Evolutionary conservation across 2,113 vertebrate species (phyloP).

Genomic region (Panurus biarmicus): DNA sequence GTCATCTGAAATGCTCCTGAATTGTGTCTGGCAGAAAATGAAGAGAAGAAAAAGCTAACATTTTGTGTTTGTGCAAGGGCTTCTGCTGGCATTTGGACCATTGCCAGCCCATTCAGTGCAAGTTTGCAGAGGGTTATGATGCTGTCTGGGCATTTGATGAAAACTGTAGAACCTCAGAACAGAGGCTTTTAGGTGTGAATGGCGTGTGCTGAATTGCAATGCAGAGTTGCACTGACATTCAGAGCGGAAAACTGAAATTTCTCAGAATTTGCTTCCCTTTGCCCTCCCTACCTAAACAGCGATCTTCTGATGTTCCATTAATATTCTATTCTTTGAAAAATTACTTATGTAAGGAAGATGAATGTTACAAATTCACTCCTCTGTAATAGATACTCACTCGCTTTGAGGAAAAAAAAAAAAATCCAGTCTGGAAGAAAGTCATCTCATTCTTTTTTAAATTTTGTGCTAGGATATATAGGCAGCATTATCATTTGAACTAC

Average conservation of each 20-base stretch:
- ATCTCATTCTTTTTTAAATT: neutral
- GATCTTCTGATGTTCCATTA: neutral
- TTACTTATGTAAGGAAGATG: constrained; percentile 8
- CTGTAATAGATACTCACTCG: neutral
- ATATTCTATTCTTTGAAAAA: constrained; percentile 42
- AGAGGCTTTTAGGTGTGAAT: neutral
- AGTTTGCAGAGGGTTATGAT: neutral
- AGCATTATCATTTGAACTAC: constrained; percentile 20
- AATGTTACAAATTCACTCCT: neutral
- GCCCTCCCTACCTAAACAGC: neutral
- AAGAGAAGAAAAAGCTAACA: neutral
- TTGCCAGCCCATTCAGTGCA: neutral
- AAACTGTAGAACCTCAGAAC: neutral
- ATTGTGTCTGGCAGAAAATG: neutral
- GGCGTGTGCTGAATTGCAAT: neutral
- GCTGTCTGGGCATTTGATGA: neutral
- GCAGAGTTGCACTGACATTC: neutral
- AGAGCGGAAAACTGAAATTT: neutral
- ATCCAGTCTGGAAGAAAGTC: neutral
- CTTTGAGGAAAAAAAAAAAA: neutral
- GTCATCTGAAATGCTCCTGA: neutral
- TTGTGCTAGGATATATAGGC: neutral
- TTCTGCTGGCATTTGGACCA: neutral
- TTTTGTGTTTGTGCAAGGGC: neutral
- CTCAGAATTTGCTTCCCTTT: neutral